A percentile compares a stretch with the other conserved stretches of the same genome.
Evolutionary conservation across 2,797 vertebrate genomes (phyloP).

Genomic region (Liparis tanakae): DNA sequence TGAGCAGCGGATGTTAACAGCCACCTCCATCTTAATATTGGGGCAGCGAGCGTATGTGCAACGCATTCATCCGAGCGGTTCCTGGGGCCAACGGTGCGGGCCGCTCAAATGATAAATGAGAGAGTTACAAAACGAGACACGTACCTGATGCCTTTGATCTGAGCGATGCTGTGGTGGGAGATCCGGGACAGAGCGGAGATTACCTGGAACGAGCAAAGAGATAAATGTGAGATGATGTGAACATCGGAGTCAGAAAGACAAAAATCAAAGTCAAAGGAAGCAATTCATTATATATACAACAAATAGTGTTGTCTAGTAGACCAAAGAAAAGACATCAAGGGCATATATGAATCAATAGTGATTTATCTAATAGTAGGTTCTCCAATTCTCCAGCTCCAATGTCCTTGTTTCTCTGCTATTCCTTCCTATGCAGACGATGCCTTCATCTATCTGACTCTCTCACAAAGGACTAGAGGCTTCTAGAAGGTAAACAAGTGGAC

Average conservation of each 20-base stretch:
- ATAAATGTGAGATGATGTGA: neutral
- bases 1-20: slow-evolving; percentile 54
- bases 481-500: neutral
- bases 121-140: slow-evolving; percentile 36
- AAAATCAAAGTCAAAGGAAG: neutral
- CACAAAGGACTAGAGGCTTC: neutral
- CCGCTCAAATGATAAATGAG: slow-evolving; percentile 22
- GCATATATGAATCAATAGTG: neutral
- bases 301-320: too few species aligned
- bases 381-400: neutral
- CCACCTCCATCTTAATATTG: slow-evolving; percentile 40
- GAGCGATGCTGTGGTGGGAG: slow-evolving; percentile 93
- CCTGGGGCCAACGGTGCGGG: slow-evolving; percentile 6
- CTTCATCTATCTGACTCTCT: too few species aligned
- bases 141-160: slow-evolving; percentile 98
- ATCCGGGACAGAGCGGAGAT: slow-evolving; percentile 96
- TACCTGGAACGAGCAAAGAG: slow-evolving; percentile 83
- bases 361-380: neutral
- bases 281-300: neutral
- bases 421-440: neutral
- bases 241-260: too few species aligned
- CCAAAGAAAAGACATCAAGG: neutral
- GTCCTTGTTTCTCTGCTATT: neutral
- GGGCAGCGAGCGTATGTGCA: slow-evolving; percentile 17
- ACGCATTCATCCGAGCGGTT: slow-evolving; percentile 9